Evolutionary conservation across 53 echinoderm and acorn worm species (phyloP), one percentile per base, ranked within the genome.

Genomic region (Hippasteria phrygiana): DNA sequence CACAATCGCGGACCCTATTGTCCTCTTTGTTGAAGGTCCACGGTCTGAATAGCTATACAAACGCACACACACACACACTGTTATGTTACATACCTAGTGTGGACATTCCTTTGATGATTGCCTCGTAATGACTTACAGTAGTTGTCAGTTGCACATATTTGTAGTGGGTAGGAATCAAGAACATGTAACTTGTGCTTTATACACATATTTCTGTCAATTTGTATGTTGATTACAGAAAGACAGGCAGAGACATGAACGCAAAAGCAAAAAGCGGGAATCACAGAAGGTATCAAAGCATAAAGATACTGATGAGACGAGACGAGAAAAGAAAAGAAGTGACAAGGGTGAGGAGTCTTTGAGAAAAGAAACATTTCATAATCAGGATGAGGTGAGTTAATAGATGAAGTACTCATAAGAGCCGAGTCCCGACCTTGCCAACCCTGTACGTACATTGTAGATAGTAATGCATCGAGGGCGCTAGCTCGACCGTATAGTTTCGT

Each of bases 271-370:
- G 45, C 28, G 55, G 43, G n/a, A 63, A 78, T 26, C 66, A 77
- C 36, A 53, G 55, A 79, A 56, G 28, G 92, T 78, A 14, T 88
- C 88, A 18, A 71, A 63, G 55, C 76, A 77, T 27, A 43, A 84
- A 85, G 69, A 93, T 42, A 80, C 64, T 33, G 38, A 72, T 16
- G 78, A 75, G 28, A 45, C 50, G 33, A 55, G 37, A 51, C 32
- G 55, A 24, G 54, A 78, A 32, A 78, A 32, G 4, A 55, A 37
- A 2, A 78, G 55, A 78, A 75, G 37, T 55, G 20, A 74, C 75
- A 74, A 70, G 40, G 38, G 77, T 45, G 63, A 74, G 9, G 41
- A 66, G 59, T 69, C 87, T 22, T 69, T 65, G 31, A 33, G 42
- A 17, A 65, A 88, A 43, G 74, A 63, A 2, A 4, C 56, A 42